Percentiles rank a stretch among this genome's conserved stretches.
Evolutionary conservation across 2,888 invertebrate genomes (phyloP).

Genomic region (Cheiracanthium punctorium): DNA sequence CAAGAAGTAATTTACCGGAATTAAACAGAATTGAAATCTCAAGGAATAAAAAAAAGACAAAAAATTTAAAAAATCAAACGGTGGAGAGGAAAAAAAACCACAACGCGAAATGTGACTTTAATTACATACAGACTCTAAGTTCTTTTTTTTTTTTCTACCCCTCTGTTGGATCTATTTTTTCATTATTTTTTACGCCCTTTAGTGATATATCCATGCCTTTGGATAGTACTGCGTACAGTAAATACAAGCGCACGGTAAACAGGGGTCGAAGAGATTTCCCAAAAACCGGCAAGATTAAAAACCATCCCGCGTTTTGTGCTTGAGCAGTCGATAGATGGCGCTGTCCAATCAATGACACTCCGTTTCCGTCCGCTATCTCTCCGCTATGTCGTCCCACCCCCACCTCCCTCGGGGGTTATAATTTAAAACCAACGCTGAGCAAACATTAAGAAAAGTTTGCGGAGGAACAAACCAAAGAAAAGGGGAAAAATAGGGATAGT

Average conservation of each 20-base stretch:
- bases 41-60: slow-evolving; percentile 37
- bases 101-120: slow-evolving; percentile 57
- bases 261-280: slow-evolving; percentile 29
- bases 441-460: slow-evolving; percentile 69
- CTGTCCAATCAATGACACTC: slow-evolving; percentile 59
- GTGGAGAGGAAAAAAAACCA: slow-evolving; percentile 14
- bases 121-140: slow-evolving; percentile 49
- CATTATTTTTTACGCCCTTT: slow-evolving; percentile 3
- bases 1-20: slow-evolving; percentile 62
- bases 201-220: not conserved
- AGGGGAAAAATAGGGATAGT: slow-evolving; percentile 41
- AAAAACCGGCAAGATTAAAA: slow-evolving; percentile 42
- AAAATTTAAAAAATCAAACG: not conserved
- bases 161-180: slow-evolving; percentile 25
- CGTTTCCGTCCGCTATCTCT: slow-evolving; percentile 49
- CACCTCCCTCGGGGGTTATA: slow-evolving; percentile 58
- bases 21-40: slow-evolving; percentile 41
- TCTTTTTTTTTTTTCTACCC: slow-evolving; percentile 22
- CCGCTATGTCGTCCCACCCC: slow-evolving; percentile 13
- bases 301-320: slow-evolving; percentile 35
- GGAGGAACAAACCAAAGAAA: slow-evolving; percentile 68
- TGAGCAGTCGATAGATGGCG: slow-evolving; percentile 62
- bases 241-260: slow-evolving; percentile 63
- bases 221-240: slow-evolving; percentile 31
- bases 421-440: slow-evolving; percentile 69